A percentile compares a stretch with the other conserved stretches of the same genome.
Conservation (phyloP, 2,113 vertebrate species). For the Erythrolamprus reginae region DNA sequence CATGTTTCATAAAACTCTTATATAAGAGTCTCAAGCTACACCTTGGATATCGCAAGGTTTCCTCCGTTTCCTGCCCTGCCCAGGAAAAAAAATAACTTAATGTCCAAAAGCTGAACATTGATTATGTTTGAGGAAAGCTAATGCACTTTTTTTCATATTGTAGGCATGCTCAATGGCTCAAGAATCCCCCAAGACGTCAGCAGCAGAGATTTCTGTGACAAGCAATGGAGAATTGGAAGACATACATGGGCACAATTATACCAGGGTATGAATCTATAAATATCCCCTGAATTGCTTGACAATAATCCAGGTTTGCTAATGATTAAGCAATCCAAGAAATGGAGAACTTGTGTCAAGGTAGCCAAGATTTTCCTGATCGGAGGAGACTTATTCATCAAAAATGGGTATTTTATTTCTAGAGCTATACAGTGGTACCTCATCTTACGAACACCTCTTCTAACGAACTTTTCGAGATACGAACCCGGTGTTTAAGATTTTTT, state of each 20-base stretch:
- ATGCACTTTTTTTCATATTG: slow-evolving; percentile 24
- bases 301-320: slow-evolving; percentile 4
- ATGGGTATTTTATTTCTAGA: not conserved
- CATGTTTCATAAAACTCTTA: not conserved
- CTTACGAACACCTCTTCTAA: no score
- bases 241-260: slow-evolving; percentile 75
- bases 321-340: not conserved
- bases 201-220: slow-evolving; percentile 92
- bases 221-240: slow-evolving; percentile 90
- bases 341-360: not conserved
- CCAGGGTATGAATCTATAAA: slow-evolving; percentile 70
- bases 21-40: not conserved
- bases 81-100: not conserved
- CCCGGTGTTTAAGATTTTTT: no score
- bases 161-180: slow-evolving; percentile 84
- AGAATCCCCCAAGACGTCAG: slow-evolving; percentile 84
- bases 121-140: not conserved
- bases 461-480: no score
- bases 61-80: not conserved
- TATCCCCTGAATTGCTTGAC: not conserved
- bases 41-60: not conserved
- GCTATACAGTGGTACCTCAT: no score
- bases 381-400: not conserved
- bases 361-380: not conserved
- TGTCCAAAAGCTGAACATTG: not conserved